phyloP scores from a whole-genome alignment of 2,888 invertebrate species.

The Dexiosoma caninum region DNA sequence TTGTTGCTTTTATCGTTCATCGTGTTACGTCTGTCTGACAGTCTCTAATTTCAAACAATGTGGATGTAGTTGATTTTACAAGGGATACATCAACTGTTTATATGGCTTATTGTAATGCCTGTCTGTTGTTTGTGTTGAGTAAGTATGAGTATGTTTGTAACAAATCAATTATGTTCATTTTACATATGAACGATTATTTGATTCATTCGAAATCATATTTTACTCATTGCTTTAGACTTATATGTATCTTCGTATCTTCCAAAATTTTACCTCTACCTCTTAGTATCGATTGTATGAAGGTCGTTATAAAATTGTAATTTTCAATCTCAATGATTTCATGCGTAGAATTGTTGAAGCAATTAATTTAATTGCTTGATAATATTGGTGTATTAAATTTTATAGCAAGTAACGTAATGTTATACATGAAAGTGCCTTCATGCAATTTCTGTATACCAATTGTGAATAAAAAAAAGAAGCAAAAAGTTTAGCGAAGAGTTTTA shows the following conservation, averaged over 20 bases:
- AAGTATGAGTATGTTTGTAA: constrained; percentile 20
- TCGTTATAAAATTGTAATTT: constrained; percentile 52
- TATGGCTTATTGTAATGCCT: constrained; percentile 19
- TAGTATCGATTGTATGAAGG: constrained; percentile 6
- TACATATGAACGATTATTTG: constrained; percentile 56
- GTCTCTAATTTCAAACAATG: constrained; percentile 46
- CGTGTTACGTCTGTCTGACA: constrained; percentile 2
- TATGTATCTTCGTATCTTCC: not conserved
- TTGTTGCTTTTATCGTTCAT: constrained; percentile 49
- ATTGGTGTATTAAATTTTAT: constrained; percentile 13
- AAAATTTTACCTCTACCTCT: constrained; percentile 37
- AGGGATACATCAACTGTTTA: constrained; percentile 44
- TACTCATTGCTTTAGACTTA: not conserved
- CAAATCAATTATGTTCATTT: constrained; percentile 59
- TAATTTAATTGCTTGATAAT: constrained; percentile 52
- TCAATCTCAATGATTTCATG: constrained; percentile 48
- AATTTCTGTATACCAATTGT: too few relatives aligned
- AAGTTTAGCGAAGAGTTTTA: too few relatives aligned
- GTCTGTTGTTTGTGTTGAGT: not conserved
- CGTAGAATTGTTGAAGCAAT: constrained; percentile 49
- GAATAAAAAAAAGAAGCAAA: too few relatives aligned
- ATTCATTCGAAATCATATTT: constrained; percentile 42
- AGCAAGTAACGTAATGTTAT: too few relatives aligned
- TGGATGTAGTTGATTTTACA: constrained; percentile 41
- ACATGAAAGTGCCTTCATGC: too few relatives aligned